Conservation (phyloP, 2,888 invertebrate genomes). For the Drosophila macrospina region DNA sequence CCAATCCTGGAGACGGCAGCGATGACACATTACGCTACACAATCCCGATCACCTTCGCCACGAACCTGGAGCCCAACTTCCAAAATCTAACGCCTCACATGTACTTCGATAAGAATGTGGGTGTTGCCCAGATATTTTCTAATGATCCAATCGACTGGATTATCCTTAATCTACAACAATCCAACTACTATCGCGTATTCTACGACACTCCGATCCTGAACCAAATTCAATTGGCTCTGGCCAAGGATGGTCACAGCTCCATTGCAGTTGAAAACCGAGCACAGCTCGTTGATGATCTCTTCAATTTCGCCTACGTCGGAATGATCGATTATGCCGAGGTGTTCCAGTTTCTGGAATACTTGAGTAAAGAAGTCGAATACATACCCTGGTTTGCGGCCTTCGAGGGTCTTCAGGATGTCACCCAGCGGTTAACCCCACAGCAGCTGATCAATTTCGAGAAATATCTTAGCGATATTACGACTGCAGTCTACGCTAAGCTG, state of each 20-base stretch:
- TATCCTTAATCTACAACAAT: slow-evolving; percentile 79
- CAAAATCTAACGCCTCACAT: slow-evolving; percentile 58
- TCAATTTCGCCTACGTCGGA: slow-evolving; percentile 87
- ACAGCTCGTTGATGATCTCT: slow-evolving; percentile 91
- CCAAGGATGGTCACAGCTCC: slow-evolving; percentile 50
- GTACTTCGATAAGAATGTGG: slow-evolving; percentile 55
- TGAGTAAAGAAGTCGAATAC: slow-evolving; percentile 89
- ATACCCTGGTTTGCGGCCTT: slow-evolving; percentile 92
- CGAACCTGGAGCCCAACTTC: slow-evolving; percentile 64
- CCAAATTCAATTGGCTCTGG: slow-evolving; percentile 58
- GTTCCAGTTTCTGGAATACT: slow-evolving; percentile 89
- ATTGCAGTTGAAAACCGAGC: slow-evolving; percentile 88
- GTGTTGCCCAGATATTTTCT: slow-evolving; percentile 13
- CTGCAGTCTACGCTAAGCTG: slow-evolving; percentile 85
- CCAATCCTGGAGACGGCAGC: slow-evolving; percentile 62
- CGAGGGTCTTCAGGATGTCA: slow-evolving; percentile 54
- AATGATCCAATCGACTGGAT: slow-evolving; percentile 72
- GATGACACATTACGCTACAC: slow-evolving; percentile 64
- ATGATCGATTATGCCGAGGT: slow-evolving; percentile 61
- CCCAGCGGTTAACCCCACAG: slow-evolving; percentile 59
- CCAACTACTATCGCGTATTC: slow-evolving; percentile 88
- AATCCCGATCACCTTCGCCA: slow-evolving; percentile 80
- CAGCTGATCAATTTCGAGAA: slow-evolving; percentile 63
- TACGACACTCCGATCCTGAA: slow-evolving; percentile 88
- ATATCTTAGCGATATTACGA: slow-evolving; percentile 86